Percentiles rank a stretch among this genome's conserved stretches.
Conservation (phyloP, 2,888 invertebrate genomes). For the Lithophane ornitopus region DNA sequence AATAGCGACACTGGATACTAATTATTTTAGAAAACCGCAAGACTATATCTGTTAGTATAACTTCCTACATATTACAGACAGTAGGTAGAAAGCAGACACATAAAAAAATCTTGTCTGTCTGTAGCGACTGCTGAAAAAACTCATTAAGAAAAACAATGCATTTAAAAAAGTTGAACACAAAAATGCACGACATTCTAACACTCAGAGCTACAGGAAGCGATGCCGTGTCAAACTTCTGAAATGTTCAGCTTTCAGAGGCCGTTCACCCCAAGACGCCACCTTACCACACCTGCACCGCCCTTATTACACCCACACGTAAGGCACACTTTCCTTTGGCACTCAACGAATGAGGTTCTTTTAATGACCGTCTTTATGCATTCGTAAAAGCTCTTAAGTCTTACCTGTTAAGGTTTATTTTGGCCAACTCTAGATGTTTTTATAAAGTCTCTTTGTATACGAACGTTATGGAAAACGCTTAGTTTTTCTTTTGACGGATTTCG, state of each 20-base stretch:
- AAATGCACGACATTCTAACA: slow-evolving; percentile 74
- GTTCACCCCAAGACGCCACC: slow-evolving; percentile 77
- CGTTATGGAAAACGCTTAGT: slow-evolving; percentile 71
- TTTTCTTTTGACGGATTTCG: slow-evolving; percentile 78
- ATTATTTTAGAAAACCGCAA: background rate
- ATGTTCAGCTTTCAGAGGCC: slow-evolving; percentile 84
- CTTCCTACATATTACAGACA: background rate
- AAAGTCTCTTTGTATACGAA: slow-evolving; percentile 64
- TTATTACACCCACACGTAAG: slow-evolving; percentile 68
- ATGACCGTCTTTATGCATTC: slow-evolving; percentile 73
- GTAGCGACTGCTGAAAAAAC: slow-evolving; percentile 52
- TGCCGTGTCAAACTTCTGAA: slow-evolving; percentile 86
- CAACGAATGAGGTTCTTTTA: slow-evolving; percentile 74
- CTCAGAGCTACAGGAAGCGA: slow-evolving; percentile 79
- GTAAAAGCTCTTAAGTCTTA: slow-evolving; percentile 66
- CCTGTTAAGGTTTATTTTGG: slow-evolving; percentile 72
- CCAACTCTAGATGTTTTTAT: slow-evolving; percentile 59
- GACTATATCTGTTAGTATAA: background rate
- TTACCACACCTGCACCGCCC: slow-evolving; percentile 68
- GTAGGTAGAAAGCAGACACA: slow-evolving; percentile 3
- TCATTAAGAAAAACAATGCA: slow-evolving; percentile 65
- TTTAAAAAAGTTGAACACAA: slow-evolving; percentile 63
- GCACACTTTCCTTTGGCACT: slow-evolving; percentile 53
- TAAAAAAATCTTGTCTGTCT: slow-evolving; percentile 28
- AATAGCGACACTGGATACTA: background rate